Base-by-base conservation (phyloP, 2,888 invertebrate species). In the Dendrolimus houi region DNA sequence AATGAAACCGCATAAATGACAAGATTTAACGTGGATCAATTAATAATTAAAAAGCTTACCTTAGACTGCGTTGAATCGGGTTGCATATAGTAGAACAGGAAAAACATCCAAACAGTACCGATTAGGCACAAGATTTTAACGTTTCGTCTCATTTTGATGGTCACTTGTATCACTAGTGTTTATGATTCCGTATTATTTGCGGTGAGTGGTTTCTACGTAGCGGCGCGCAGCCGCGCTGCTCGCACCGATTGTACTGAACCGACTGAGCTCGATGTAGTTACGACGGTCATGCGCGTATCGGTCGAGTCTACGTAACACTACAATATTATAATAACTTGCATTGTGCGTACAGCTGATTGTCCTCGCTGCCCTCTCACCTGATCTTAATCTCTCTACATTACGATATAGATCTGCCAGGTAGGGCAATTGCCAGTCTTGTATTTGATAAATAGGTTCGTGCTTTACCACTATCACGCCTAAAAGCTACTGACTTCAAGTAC, bases 161-260 rank as follows among this genome's bases (percentile, higher is more conserved):
- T 47, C 12, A 47, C 12, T 47, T 47, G 47, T 47, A 59, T 56
- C 56, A 65, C 8, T 56, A 57, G 65, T 47, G 47, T 47, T 47
- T 58, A 47, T 53, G 52, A 10, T 56, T 58, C 54, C 56, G 58
- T 60, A 63, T 29, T 29, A 29, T 29, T 29, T 29, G 17, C 29
- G 65, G 69, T 65, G 69, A 60, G n/a, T 29, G 29, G 54, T 54
- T 12, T 54, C 3, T 8, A 62, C 67, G 70, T 66, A 60, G 82
- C 84, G 83, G 86, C 87, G 87, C 87, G 85, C 88, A 83, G 85
- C 87, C 89, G 88, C 89, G 85, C 89, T 80, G 62, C 63, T 67
- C 71, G 77, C 78, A 77, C 81, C 84, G 81, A 74, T 73, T 47
- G 72, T 76, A 78, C 79, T 75, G 79, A 82, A 68, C 71, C 69